A percentile compares a stretch with the other conserved stretches of the same genome.
phyloP scores from a whole-genome alignment of 2,888 invertebrate genomes.

The Lamproptera curius region DNA sequence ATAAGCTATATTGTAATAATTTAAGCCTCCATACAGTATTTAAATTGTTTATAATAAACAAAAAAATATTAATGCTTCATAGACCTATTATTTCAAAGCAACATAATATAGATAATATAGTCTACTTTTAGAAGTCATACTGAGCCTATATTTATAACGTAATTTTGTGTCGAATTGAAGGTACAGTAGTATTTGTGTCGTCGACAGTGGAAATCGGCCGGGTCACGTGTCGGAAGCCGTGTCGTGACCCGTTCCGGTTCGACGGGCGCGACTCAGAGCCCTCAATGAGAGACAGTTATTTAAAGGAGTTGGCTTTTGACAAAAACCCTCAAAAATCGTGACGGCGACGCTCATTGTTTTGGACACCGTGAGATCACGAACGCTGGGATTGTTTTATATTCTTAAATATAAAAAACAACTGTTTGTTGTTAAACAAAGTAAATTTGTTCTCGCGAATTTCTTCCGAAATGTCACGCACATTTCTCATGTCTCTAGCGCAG shows the following conservation, averaged over 20 bases:
- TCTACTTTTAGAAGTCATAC: neutral
- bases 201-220: conserved; percentile 35
- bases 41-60: neutral
- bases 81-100: neutral
- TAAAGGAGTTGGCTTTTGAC: conserved; percentile 23
- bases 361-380: too few relatives aligned
- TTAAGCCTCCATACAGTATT: neutral
- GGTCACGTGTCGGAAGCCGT: conserved; percentile 39
- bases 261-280: conserved; percentile 47
- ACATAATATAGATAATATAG: neutral
- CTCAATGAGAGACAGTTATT: conserved; percentile 51
- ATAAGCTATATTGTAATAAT: too few relatives aligned
- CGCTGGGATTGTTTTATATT: too few relatives aligned
- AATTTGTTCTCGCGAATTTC: too few relatives aligned
- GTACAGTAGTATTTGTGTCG: conserved; percentile 22
- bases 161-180: neutral
- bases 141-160: neutral
- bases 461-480: too few relatives aligned
- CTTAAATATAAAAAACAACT: too few relatives aligned
- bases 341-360: too few relatives aligned
- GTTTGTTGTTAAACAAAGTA: too few relatives aligned
- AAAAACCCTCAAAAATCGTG: conserved; percentile 29
- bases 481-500: too few relatives aligned
- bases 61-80: neutral
- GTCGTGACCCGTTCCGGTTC: conserved; percentile 61